These are phyloP conservation scores for Elephantulus edwardii DNA, from an alignment of 2,113 vertebrate species.

Conservation along the genomic window DNA sequence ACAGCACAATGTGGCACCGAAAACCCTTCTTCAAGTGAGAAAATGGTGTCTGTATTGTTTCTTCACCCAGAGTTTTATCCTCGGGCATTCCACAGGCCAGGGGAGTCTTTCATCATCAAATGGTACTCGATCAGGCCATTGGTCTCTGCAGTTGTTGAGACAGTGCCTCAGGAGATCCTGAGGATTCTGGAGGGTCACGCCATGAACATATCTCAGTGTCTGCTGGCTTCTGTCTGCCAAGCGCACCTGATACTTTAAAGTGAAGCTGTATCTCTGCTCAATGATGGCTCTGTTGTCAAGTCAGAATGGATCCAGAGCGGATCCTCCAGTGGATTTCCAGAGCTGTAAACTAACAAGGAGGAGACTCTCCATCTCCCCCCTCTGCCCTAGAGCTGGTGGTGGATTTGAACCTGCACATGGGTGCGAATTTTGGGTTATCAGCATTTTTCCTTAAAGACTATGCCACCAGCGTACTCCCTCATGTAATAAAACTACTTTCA, in stretches of 20 bases:
- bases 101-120: neutral
- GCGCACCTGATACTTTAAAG: neutral
- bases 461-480: too few species aligned
- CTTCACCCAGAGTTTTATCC: neutral
- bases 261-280: neutral
- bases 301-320: too few species aligned
- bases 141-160: neutral
- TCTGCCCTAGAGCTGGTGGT: too few species aligned
- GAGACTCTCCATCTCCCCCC: too few species aligned
- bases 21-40: neutral
- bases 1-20: neutral
- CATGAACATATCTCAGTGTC: neutral
- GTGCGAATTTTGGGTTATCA: too few species aligned
- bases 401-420: too few species aligned
- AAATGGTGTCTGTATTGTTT: neutral
- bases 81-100: neutral
- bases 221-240: neutral
- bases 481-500: neutral
- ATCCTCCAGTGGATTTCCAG: too few species aligned
- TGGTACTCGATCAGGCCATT: rapidly evolving
- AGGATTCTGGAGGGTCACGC: neutral
- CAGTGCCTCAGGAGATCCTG: rapidly evolving
- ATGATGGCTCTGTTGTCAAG: too few species aligned
- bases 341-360: too few species aligned
- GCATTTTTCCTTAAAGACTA: too few species aligned